Conservation (phyloP, 2,113 vertebrate genomes). For the Bufo gargarizans region DNA sequence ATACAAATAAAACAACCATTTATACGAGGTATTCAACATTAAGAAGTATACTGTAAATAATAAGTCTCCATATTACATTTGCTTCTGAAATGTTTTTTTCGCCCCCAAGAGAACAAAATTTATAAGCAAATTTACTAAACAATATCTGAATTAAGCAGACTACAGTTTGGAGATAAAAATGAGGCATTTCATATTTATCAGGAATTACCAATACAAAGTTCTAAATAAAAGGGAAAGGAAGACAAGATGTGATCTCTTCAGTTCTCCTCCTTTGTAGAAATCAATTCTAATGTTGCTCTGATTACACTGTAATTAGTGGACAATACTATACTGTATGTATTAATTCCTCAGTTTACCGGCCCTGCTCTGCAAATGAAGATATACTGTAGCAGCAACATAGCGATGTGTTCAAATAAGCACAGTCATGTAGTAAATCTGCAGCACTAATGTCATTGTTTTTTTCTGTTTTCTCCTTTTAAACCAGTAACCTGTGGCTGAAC, state of each 20-base stretch:
- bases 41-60: not conserved
- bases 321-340: not conserved
- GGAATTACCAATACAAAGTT: not conserved
- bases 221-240: constrained; percentile 1
- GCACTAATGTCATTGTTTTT: too few species aligned
- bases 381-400: not conserved
- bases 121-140: not conserved
- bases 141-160: not conserved
- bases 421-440: not conserved
- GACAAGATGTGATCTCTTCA: not conserved
- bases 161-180: not conserved
- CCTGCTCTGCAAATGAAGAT: not conserved
- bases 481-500: too few species aligned
- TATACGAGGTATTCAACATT: not conserved
- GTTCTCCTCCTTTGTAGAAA: not conserved
- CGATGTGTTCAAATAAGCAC: not conserved
- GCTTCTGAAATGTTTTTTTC: not conserved
- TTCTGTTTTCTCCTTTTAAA: too few species aligned
- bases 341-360: not conserved
- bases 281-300: constrained; percentile 14
- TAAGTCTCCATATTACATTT: not conserved
- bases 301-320: constrained; percentile 29
- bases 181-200: not conserved
- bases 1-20: not conserved
- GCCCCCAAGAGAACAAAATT: not conserved